Percentiles rank a stretch among this genome's conserved stretches.
Conservation (phyloP, 2,888 invertebrate genomes). For the Microctonus hyperodae region DNA sequence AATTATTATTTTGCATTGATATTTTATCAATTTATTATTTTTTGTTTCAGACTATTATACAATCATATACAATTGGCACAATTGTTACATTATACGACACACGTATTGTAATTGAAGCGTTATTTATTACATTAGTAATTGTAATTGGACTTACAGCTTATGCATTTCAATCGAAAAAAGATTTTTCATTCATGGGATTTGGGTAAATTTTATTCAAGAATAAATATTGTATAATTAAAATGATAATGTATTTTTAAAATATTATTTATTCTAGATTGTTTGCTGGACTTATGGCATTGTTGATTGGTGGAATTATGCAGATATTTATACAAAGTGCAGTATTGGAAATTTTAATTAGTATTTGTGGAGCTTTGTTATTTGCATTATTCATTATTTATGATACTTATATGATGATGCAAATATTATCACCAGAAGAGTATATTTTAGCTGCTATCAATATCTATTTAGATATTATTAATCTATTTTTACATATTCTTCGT, state of each 20-base stretch:
- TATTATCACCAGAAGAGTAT: constrained; percentile 85
- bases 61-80: constrained; percentile 81
- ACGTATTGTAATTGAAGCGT: constrained; percentile 78
- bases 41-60: constrained; percentile 73
- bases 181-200: constrained; percentile 81
- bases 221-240: constrained; percentile 19
- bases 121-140: constrained; percentile 77
- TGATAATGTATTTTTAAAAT: background rate
- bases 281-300: constrained; percentile 72
- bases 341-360: constrained; percentile 75
- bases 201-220: constrained; percentile 68
- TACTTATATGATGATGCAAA: constrained; percentile 84
- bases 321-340: constrained; percentile 76
- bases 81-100: constrained; percentile 82
- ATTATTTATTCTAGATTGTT: constrained; percentile 66
- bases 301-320: constrained; percentile 78
- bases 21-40: no score
- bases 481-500: constrained; percentile 82
- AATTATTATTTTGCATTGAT: constrained; percentile 8
- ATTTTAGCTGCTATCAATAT: constrained; percentile 85
- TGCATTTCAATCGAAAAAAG: constrained; percentile 85
- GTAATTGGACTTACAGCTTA: constrained; percentile 79
- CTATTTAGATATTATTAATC: constrained; percentile 86
- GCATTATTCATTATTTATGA: constrained; percentile 85
- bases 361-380: constrained; percentile 79